Conservation (phyloP, 2,113 vertebrate species). For the Psephotus haematonotus region DNA sequence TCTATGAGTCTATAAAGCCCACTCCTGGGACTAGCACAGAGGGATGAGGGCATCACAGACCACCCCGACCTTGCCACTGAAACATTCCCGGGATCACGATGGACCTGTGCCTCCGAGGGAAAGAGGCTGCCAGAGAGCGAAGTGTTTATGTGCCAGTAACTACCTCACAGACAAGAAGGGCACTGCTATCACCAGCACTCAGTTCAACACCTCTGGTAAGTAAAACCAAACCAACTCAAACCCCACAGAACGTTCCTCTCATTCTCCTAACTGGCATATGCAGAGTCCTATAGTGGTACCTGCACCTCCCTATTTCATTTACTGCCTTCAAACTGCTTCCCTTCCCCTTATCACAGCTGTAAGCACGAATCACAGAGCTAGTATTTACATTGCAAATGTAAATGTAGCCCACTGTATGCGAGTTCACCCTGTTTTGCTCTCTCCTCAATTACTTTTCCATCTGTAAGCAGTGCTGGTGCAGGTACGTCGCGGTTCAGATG, state of each 20-base stretch:
- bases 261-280: not conserved
- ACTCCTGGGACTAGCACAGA: not conserved
- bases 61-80: not conserved
- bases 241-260: not conserved
- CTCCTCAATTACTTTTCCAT: not conserved
- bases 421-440: not conserved
- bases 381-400: not conserved
- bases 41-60: not conserved
- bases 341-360: not conserved
- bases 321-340: not conserved
- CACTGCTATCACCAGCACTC: not conserved
- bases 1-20: not conserved
- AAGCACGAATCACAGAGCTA: not conserved
- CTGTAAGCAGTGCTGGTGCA: not conserved
- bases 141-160: accelerated
- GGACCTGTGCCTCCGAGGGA: not conserved
- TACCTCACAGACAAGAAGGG: not conserved
- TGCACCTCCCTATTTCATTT: not conserved
- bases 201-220: not conserved
- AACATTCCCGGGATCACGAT: not conserved
- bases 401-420: not conserved
- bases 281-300: not conserved
- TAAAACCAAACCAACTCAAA: not conserved
- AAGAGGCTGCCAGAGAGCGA: no score
- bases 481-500: accelerated